Evolutionary conservation across 2,888 invertebrate genomes (phyloP), one percentile per base, ranked within the genome.

Genomic region (Neoitamus cyanurus): DNA sequence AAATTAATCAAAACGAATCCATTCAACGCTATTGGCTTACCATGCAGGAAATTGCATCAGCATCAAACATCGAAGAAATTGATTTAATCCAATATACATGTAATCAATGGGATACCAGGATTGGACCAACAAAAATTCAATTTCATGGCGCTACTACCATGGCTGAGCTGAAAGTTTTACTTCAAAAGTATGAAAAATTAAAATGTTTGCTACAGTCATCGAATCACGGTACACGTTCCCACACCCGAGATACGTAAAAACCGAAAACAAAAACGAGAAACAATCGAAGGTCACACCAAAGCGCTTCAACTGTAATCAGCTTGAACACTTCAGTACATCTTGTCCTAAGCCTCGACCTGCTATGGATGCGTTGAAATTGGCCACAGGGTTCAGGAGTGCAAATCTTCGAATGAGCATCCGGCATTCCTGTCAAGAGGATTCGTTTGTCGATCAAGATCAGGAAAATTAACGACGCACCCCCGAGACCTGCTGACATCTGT

Each of bases 1-100:
- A 70, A 36, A 36, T 42, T n/a, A 83, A 37, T 20, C 13, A n/a
- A 13, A 69, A 69, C n/a, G 83, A 83, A 42, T 48, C 83, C 13
- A 30, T 69, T 5, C 83, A 83, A 28, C 83, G 42, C 11, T 69
- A 83, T 28, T 3, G 69, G 20, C 69, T 42, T n/a, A 42, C 20
- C 9, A 83, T 70, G 70, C 69, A 70, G 37, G 42, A 83, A 28
- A 83, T 83, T 5, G 42, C 83, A 25, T n/a, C 83, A 7, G 28
- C 30, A 30, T 37, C 42, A 5, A 28, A 30, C 34, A 42, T 69
- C 1, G 83, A 83, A 34, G 83, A 83, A 37, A 28, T 3, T 25
- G 70, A 83, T 42, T 1, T 83, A 11, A 37, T 83, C 0, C 69
- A 83, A 15, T 83, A 83, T 28, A 70, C n/a, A n/a, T n/a, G n/a